Percentiles rank a stretch among this genome's conserved stretches.
Evolutionary conservation across 2,888 invertebrate species (phyloP).

Genomic region (Laothoe populi): DNA sequence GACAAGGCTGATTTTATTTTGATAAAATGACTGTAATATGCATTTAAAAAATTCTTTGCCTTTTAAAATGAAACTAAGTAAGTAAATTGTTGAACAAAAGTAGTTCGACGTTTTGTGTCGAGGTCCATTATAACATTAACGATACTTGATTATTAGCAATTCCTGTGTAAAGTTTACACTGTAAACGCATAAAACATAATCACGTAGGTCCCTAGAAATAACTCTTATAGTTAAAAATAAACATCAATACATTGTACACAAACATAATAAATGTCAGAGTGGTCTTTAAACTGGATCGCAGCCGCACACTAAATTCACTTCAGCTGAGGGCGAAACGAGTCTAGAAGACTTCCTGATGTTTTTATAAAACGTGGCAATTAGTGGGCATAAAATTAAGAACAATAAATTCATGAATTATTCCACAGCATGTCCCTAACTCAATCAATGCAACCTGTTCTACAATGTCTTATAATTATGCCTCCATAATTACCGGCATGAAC

Average conservation of each 20-base stretch:
- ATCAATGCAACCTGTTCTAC: conserved; percentile 19
- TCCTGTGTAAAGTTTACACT: neutral
- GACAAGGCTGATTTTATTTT: conserved; percentile 18
- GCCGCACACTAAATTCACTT: conserved; percentile 61
- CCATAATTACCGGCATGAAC: neutral
- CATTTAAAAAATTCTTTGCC: neutral
- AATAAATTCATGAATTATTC: conserved; percentile 26
- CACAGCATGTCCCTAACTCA: conserved; percentile 9
- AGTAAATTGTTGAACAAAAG: neutral
- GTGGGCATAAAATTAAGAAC: conserved; percentile 33
- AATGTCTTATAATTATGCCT: conserved; percentile 16
- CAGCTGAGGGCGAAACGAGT: conserved; percentile 75
- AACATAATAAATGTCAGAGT: conserved; percentile 74
- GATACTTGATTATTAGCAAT: neutral
- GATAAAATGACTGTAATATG: conserved; percentile 4
- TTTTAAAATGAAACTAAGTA: conserved; percentile 1
- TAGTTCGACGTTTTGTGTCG: conserved; percentile 12
- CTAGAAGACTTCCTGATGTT: conserved; percentile 68
- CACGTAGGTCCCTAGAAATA: neutral
- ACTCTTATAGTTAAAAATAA: conserved; percentile 43
- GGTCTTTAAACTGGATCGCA: conserved; percentile 77
- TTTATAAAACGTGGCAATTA: conserved; percentile 50
- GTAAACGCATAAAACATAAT: conserved; percentile 5
- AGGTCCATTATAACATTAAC: conserved; percentile 2
- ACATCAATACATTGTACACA: conserved; percentile 40